These are phyloP conservation scores for Phataginus tetradactyla DNA, from an alignment of 2,797 vertebrate genomes.

Conservation along the genomic window DNA sequence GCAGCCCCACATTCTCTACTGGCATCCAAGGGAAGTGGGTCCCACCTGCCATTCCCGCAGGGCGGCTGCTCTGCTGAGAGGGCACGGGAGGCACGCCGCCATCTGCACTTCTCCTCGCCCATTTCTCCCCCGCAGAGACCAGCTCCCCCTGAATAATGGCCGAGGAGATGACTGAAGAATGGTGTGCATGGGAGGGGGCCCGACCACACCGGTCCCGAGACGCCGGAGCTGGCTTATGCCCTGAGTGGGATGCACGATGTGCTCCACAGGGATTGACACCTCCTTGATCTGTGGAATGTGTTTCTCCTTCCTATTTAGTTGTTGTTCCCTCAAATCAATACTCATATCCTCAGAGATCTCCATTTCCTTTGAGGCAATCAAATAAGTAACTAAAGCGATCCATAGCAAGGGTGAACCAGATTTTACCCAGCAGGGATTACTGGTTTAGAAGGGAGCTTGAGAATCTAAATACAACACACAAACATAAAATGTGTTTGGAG, in stretches of 20 bases:
- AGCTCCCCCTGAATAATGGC: not conserved
- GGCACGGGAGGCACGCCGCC: not conserved
- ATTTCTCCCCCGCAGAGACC: not conserved
- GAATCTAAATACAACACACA: not conserved
- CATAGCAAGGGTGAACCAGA: not conserved
- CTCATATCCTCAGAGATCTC: not conserved
- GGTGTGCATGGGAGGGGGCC: fast-evolving
- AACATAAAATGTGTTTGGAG: not conserved
- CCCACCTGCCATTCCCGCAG: fast-evolving
- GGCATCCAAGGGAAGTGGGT: not conserved
- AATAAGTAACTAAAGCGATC: not conserved
- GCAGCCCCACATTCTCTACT: not conserved
- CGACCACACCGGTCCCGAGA: not conserved
- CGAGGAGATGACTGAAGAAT: not conserved
- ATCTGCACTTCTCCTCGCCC: fast-evolving
- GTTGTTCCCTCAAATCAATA: not conserved
- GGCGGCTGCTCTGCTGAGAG: not conserved
- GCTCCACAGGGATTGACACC: fast-evolving
- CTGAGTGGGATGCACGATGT: fast-evolving
- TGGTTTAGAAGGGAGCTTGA: not conserved
- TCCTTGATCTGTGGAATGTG: not conserved
- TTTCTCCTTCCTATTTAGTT: not conserved
- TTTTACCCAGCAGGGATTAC: not conserved
- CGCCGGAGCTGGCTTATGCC: not conserved
- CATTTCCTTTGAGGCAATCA: not conserved